A percentile compares a stretch with the other conserved stretches of the same genome.
These are phyloP conservation scores for Epizoanthus rinbou DNA, from an alignment of 92 coral and sea anemone genomes.

Conservation along the genomic window DNA sequence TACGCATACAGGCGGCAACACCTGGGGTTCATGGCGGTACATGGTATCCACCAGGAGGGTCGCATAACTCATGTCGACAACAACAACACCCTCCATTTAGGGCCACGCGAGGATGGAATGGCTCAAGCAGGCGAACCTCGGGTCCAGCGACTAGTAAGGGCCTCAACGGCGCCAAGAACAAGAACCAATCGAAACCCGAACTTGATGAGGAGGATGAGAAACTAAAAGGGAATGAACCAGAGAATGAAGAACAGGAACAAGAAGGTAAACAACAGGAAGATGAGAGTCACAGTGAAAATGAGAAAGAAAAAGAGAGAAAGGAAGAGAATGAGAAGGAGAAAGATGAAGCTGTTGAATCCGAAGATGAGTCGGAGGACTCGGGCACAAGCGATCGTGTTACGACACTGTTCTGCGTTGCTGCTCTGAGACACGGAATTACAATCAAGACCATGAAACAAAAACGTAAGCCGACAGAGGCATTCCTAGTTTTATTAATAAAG, in stretches of 20 bases:
- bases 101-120: constrained; percentile 6
- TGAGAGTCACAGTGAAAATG: not conserved
- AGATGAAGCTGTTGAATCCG: constrained; percentile 32
- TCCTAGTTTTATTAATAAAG: too few relatives aligned
- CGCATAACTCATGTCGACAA: not conserved
- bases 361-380: not conserved
- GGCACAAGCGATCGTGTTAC: not conserved
- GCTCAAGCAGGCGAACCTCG: not conserved
- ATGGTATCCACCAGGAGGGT: constrained; percentile 22
- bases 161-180: not conserved
- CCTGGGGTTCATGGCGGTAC: constrained; percentile 11
- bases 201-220: not conserved
- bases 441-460: constrained; percentile 34
- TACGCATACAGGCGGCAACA: not conserved
- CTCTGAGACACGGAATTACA: constrained; percentile 40
- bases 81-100: constrained; percentile 1
- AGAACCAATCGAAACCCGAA: not conserved
- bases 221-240: not conserved
- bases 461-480: not conserved
- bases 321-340: constrained; percentile 32
- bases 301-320: constrained; percentile 19
- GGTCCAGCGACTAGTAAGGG: not conserved
- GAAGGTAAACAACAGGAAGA: not conserved
- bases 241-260: not conserved
- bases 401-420: constrained; percentile 27